Base-by-base conservation (phyloP, 92 coral and sea anemone species). In the Nematostella vectensis region DNA sequence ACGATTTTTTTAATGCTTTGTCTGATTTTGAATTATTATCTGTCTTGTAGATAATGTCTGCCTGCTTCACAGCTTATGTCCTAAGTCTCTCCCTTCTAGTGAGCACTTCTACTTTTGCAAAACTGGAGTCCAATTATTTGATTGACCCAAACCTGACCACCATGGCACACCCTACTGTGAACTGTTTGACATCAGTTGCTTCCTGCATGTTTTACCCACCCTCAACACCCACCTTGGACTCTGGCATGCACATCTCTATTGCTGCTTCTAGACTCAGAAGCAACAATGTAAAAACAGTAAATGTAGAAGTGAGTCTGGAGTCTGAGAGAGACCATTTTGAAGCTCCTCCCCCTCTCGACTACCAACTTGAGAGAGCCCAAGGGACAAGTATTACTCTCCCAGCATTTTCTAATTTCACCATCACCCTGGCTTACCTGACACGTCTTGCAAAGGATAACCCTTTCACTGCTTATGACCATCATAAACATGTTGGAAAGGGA, bases 41-140 rank as follows among this genome's bases (percentile, higher is more conserved):
- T 15, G 8, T 15, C 40, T 33, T 67, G 26, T 30, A 82, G 89
- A 71, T 60, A 18, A 38, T 82, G 11, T 61, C 63, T 15, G 61
- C 75, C 2, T 82, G 80, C 30, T 27, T 75, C 36, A 27, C 68
- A 42, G 80, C 83, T 2, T 82, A 82, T 13, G 11, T 82, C 31
- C 45, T 76, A 3, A 76, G 89, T 48, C 39, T 82, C 16, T 67
- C 89, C 16, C 28, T 82, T 24, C 66, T 79, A 6, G 51, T 78
- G 54, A 62, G 79, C 6, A 27, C 76, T 11, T 54, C 75, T 11
- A 15, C 74, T 25, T 55, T 66, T 12, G 54, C 57, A 1, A 17
- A 47, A 26, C 43, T 40, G 12, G 31, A 25, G 6, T 3, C 9
- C 11, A 54, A 4, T 42, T 55, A 39, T 10, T 4, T 17, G 18